These are phyloP conservation scores for Medauroidea extradentata DNA, from an alignment of 1,140 invertebrate genomes.

Conservation along the genomic window DNA sequence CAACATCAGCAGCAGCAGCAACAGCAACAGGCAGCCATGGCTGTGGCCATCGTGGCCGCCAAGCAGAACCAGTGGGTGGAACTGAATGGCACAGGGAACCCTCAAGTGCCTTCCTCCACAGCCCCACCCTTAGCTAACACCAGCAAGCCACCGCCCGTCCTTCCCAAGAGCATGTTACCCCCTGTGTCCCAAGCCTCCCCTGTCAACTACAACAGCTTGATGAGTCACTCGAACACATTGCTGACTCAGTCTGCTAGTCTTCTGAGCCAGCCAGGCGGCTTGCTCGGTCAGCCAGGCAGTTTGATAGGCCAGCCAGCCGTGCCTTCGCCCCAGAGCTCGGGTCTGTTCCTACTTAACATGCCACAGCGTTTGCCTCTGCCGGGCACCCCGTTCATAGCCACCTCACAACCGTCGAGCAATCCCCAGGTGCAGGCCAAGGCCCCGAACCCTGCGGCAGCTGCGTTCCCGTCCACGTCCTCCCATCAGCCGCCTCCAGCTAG, in stretches of 20 bases:
- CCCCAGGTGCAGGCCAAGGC: conserved; percentile 21
- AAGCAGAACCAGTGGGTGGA: conserved; percentile 16
- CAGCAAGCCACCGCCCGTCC: neutral
- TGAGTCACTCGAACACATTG: too few relatives aligned
- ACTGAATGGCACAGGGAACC: conserved; percentile 20
- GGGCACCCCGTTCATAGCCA: conserved; percentile 36
- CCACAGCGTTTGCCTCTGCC: conserved; percentile 35
- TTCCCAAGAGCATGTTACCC: neutral
- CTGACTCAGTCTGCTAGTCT: too few relatives aligned
- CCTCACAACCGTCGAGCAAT: conserved; percentile 3
- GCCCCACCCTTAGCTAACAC: neutral
- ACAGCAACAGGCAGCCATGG: conserved; percentile 13
- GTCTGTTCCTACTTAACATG: conserved; percentile 37
- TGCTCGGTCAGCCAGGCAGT: too few relatives aligned
- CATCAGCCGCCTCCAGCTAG: conserved; percentile 37
- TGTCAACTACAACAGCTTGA: too few relatives aligned
- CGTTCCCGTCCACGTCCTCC: conserved; percentile 13
- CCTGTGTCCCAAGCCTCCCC: neutral
- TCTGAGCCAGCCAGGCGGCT: too few relatives aligned
- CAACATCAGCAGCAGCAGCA: conserved; percentile 14
- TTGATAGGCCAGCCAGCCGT: too few relatives aligned
- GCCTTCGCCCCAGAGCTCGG: conserved; percentile 24
- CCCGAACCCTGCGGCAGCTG: too few relatives aligned
- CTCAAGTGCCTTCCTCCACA: conserved; percentile 7
- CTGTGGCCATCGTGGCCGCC: conserved; percentile 3